Conservation (phyloP, 1,140 invertebrate genomes). For the Globodera rostochiensis region DNA sequence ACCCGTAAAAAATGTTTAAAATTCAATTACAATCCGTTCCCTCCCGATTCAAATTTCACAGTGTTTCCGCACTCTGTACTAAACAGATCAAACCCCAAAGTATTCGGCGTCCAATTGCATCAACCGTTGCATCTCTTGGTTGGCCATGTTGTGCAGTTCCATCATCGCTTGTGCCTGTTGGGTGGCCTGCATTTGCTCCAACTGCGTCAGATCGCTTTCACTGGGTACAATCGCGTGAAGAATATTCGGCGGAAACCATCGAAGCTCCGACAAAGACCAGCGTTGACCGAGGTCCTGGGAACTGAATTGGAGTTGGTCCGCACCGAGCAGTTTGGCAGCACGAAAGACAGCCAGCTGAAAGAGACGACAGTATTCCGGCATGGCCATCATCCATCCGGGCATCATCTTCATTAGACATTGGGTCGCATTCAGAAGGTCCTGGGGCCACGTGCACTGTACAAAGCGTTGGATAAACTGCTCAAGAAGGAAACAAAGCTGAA, state of each 20-base stretch:
- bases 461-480: conserved; percentile 14
- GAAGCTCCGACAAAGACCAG: conserved; percentile 17
- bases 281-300: background rate
- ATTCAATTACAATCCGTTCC: no score
- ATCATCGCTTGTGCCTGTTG: conserved; percentile 16
- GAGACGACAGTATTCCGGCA: conserved; percentile 4
- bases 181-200: background rate
- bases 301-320: conserved; percentile 10
- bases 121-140: conserved; percentile 14
- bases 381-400: background rate
- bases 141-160: conserved; percentile 12
- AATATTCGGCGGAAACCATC: conserved; percentile 16
- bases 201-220: background rate
- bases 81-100: conserved; percentile 5
- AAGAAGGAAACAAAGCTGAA: conserved; percentile 15
- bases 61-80: no score
- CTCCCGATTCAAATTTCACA: no score
- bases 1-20: no score
- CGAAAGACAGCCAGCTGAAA: conserved; percentile 9
- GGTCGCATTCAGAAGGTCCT: background rate
- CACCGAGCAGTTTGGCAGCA: conserved; percentile 12
- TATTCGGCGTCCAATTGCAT: conserved; percentile 21
- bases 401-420: background rate
- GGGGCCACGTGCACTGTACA: conserved; percentile 24
- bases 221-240: background rate